Evolutionary conservation across 2,888 invertebrate genomes (phyloP), one percentile per base, ranked within the genome.

Genomic region (Coelopa pilipes): DNA sequence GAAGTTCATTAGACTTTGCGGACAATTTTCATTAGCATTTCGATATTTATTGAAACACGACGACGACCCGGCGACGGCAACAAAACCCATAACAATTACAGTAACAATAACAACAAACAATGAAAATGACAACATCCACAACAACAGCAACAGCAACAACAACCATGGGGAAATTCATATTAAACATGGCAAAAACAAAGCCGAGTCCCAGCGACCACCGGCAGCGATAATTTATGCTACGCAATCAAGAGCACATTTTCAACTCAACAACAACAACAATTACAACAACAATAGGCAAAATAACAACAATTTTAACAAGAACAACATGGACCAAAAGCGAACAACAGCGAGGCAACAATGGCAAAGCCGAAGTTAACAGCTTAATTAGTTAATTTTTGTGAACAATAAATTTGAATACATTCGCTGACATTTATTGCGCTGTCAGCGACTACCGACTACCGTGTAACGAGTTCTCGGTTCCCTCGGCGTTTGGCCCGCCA

Each of bases 341-440:
- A 21, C 45, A 63, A 63, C 63, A 34, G n/a, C 13, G 45, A 11
- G n/a, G n/a, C 34, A 19, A 46, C n/a, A 15, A 15, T 57, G 19
- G 17, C 11, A 17, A 17, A 65, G 49, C 47, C 21, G 7, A 34
- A 67, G 17, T 49, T 66, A 66, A 66, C 66, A 50, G 47, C 66
- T 66, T 66, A 66, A 66, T 66, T 66, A 49, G 66, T 50, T 66
- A 50, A 50, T 66, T 66, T 34, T 50, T 50, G 50, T n/a, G 17
- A 66, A 21, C 47, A 46, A 13, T 24, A 2, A 21, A 21, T 45
- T 13, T 46, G 34, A 69, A 69, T 69, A 55, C 19, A 69, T 69
- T 57, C n/a, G 17, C 59, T 47, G 69, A 59, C 59, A 59, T 68
- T 46, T 57, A 46, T 69, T 69, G 69, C 50, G 69, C 47, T 69